These are phyloP conservation scores for Spinus olivaceus DNA, from an alignment of 2,797 vertebrate genomes.

Conservation along the genomic window DNA sequence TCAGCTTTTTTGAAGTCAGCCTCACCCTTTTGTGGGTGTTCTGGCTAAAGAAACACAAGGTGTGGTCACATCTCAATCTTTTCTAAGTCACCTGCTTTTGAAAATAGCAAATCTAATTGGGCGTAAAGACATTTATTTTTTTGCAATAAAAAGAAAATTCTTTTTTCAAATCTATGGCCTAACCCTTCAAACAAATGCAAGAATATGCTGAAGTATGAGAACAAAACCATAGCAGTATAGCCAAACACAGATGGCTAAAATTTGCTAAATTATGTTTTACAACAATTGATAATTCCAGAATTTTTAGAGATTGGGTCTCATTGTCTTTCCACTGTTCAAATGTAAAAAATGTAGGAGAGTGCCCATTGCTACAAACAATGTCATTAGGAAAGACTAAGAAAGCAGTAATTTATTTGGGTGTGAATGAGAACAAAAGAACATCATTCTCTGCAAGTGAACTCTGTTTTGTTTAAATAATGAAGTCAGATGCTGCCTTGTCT, in stretches of 20 bases:
- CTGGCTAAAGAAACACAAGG: neutral
- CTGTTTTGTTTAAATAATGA: neutral
- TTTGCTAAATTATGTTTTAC: neutral
- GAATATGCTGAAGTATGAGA: neutral
- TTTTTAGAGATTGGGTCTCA: neutral
- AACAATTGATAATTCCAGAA: neutral
- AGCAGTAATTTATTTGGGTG: neutral
- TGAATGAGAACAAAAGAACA: neutral
- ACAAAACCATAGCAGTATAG: neutral
- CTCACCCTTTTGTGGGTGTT: neutral
- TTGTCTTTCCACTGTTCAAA: neutral
- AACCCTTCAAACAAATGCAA: neutral
- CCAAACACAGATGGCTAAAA: neutral
- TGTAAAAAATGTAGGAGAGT: neutral
- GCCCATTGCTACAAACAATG: neutral
- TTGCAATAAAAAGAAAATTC: neutral
- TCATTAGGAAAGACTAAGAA: neutral
- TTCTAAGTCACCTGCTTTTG: neutral
- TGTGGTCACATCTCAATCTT: neutral
- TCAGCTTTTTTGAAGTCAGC: neutral
- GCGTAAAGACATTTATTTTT: neutral
- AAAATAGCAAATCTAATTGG: neutral
- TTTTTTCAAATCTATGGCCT: neutral
- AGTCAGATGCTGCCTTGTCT: neutral
- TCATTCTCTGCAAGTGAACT: neutral